Conservation (phyloP, 2,113 vertebrate species). For the Scomber colias region DNA sequence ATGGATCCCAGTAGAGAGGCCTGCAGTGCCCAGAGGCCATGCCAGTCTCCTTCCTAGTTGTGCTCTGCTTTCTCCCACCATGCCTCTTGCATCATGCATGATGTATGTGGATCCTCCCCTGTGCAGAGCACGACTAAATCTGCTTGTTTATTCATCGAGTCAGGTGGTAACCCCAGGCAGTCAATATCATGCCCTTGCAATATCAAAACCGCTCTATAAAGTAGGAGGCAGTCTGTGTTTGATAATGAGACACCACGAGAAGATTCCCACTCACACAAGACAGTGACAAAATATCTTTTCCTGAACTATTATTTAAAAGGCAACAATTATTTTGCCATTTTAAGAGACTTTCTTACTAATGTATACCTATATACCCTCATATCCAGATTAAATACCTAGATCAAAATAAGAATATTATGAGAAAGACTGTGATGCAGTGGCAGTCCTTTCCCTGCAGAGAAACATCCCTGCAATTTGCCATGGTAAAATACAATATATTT, state of each 20-base stretch:
- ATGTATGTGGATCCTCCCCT: slow-evolving; percentile 66
- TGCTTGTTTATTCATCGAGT: slow-evolving; percentile 74
- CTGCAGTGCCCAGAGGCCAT: slow-evolving; percentile 51
- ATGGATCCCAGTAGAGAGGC: slow-evolving; percentile 50
- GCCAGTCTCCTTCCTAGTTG: slow-evolving; percentile 49
- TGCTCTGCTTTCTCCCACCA: slow-evolving; percentile 45
- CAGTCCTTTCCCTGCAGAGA: slow-evolving; percentile 30
- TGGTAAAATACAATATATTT: slow-evolving; percentile 29
- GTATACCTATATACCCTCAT: background rate
- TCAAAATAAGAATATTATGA: slow-evolving; percentile 1
- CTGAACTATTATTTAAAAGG: slow-evolving; percentile 17
- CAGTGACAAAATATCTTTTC: slow-evolving; percentile 23
- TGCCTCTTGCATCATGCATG: slow-evolving; percentile 69
- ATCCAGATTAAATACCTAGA: background rate
- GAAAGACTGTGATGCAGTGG: slow-evolving; percentile 35
- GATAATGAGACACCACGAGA: slow-evolving; percentile 21
- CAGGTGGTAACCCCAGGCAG: slow-evolving; percentile 52
- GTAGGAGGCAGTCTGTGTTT: slow-evolving; percentile 14
- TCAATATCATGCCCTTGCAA: slow-evolving; percentile 33
- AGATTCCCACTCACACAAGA: slow-evolving; percentile 6
- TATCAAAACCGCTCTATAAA: slow-evolving; percentile 47
- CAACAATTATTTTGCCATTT: slow-evolving; percentile 18
- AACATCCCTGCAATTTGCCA: slow-evolving; percentile 35
- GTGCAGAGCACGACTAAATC: slow-evolving; percentile 34
- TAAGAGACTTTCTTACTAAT: background rate